These are phyloP conservation scores for Xestia sexstrigata DNA, from an alignment of 2,888 invertebrate species.

Conservation along the genomic window DNA sequence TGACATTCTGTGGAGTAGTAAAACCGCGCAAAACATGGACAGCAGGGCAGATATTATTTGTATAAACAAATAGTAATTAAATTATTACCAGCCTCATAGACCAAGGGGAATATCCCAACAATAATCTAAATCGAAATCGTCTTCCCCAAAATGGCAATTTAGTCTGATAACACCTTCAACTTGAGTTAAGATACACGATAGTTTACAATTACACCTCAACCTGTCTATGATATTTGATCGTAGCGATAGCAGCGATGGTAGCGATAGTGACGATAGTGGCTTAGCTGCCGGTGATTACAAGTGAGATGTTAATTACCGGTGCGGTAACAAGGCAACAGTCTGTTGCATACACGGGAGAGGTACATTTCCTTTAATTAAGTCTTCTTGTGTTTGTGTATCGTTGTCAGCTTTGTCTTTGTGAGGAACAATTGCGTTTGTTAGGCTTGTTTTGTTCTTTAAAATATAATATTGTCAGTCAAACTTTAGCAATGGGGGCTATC, in stretches of 20 bases:
- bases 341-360: slow-evolving; percentile 26
- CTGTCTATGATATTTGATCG: slow-evolving; percentile 35
- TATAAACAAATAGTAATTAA: not conserved
- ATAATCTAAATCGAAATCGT: not conserved
- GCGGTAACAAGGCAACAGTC: slow-evolving; percentile 34
- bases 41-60: not conserved
- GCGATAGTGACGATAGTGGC: slow-evolving; percentile 18
- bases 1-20: not conserved
- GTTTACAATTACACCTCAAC: slow-evolving; percentile 6
- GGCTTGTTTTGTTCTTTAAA: not conserved
- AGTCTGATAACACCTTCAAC: not conserved
- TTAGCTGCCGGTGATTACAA: slow-evolving; percentile 36
- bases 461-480: not conserved
- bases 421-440: not conserved
- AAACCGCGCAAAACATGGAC: not conserved
- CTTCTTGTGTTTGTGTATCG: slow-evolving; percentile 4
- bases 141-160: not conserved
- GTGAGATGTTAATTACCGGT: slow-evolving; percentile 48
- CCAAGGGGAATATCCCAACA: not conserved
- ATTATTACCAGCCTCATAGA: not conserved
- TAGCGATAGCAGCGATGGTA: slow-evolving; percentile 16
- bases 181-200: not conserved
- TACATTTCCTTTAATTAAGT: slow-evolving; percentile 45
- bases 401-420: not conserved
- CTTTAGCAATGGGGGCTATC: too few relatives aligned